These are phyloP conservation scores for Drosophila helvetica DNA, from an alignment of 2,888 invertebrate genomes.

Conservation along the genomic window DNA sequence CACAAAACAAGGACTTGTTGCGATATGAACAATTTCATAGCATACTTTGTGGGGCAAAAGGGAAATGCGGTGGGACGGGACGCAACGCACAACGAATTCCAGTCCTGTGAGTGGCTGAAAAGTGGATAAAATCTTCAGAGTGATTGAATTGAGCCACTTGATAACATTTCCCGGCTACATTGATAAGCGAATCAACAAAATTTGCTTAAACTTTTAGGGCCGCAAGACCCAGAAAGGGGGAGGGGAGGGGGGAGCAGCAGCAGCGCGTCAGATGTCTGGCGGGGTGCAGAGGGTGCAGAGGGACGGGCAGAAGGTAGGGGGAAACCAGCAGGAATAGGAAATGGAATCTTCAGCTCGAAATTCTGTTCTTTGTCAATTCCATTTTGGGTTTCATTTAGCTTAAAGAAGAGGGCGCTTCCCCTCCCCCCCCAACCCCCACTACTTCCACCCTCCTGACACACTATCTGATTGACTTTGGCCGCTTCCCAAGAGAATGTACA, in stretches of 20 bases:
- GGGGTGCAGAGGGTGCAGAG: neutral
- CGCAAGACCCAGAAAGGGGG: too few relatives aligned
- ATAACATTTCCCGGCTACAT: slow-evolving; percentile 1
- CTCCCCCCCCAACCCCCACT: neutral
- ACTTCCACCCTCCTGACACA: neutral
- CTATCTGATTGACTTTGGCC: slow-evolving; percentile 32
- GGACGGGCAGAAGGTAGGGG: neutral
- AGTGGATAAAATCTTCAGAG: neutral
- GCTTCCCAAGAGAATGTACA: slow-evolving; percentile 37
- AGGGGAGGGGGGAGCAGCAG: neutral
- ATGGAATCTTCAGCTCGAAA: slow-evolving; percentile 6
- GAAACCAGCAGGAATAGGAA: neutral
- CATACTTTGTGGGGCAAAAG: slow-evolving; percentile 14
- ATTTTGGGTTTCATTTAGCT: slow-evolving; percentile 13
- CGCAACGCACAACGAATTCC: too few relatives aligned
- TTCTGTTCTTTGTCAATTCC: slow-evolving; percentile 20
- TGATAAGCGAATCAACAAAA: neutral
- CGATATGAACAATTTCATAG: slow-evolving; percentile 7
- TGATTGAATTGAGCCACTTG: slow-evolving; percentile 1
- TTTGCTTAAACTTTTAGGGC: neutral
- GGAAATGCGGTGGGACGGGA: too few relatives aligned
- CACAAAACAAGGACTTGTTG: slow-evolving; percentile 19
- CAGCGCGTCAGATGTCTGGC: neutral
- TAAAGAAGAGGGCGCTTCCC: neutral
- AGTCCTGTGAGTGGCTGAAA: neutral